A percentile compares a stretch with the other conserved stretches of the same genome.
phyloP scores from a whole-genome alignment of 2,888 invertebrate genomes.

The Tachina fera region DNA sequence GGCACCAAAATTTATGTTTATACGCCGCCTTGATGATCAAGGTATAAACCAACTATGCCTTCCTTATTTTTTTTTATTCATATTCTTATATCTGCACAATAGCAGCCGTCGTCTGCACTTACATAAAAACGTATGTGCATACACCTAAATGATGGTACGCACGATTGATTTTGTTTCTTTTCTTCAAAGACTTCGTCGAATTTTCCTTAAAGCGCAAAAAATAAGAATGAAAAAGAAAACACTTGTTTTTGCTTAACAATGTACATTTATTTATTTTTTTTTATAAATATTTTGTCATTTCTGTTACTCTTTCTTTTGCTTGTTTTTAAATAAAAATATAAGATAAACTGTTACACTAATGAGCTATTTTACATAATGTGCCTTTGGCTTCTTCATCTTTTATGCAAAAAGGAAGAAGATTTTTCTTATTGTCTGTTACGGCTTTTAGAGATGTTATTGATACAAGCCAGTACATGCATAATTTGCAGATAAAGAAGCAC shows the following conservation, averaged over 20 bases:
- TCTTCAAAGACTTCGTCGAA: slow-evolving; percentile 31
- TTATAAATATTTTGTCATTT: slow-evolving; percentile 64
- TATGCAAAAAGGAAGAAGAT: slow-evolving; percentile 6
- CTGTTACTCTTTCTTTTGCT: slow-evolving; percentile 17
- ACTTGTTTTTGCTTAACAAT: slow-evolving; percentile 50
- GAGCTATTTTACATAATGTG: slow-evolving; percentile 71
- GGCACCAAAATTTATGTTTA: slow-evolving; percentile 43
- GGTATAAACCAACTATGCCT: slow-evolving; percentile 56
- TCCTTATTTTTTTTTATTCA: slow-evolving; percentile 4
- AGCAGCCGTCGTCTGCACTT: background rate
- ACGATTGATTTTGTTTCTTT: slow-evolving; percentile 65
- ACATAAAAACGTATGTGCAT: background rate
- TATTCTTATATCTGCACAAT: slow-evolving; percentile 39
- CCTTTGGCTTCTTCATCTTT: slow-evolving; percentile 32
- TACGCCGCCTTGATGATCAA: slow-evolving; percentile 65
- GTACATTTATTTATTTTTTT: slow-evolving; percentile 31
- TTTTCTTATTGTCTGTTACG: background rate
- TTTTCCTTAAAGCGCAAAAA: slow-evolving; percentile 21
- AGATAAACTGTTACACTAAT: slow-evolving; percentile 71
- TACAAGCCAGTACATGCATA: slow-evolving; percentile 41
- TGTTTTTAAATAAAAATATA: slow-evolving; percentile 26
- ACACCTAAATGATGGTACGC: slow-evolving; percentile 50
- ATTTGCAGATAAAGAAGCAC: slow-evolving; percentile 38
- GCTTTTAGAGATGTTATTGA: slow-evolving; percentile 42
- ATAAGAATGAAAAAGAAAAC: background rate